These are phyloP conservation scores for Toxotes jaculatrix DNA, from an alignment of 2,113 vertebrate genomes.

Conservation along the genomic window DNA sequence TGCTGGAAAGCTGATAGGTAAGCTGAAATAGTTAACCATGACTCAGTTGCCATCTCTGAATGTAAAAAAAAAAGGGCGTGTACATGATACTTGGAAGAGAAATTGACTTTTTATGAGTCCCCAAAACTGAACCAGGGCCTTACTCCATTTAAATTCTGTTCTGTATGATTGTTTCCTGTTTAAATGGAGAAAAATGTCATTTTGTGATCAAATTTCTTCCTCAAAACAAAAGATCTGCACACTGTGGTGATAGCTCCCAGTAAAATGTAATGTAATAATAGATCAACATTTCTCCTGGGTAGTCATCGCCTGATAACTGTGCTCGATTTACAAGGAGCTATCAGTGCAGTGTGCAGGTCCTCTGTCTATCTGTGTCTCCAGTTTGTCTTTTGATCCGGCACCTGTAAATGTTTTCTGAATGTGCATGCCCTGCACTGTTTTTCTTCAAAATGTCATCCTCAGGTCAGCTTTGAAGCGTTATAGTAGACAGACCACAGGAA, in stretches of 20 bases:
- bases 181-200: not conserved
- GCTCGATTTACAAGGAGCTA: not conserved
- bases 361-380: too few species aligned
- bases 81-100: not conserved
- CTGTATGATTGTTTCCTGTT: not conserved
- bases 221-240: not conserved
- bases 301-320: not conserved
- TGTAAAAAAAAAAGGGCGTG: conserved; percentile 25
- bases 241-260: not conserved
- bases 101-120: not conserved
- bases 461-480: not conserved
- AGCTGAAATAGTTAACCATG: conserved; percentile 12
- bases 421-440: too few species aligned
- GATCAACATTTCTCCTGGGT: not conserved
- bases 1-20: not conserved
- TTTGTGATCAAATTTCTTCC: not conserved
- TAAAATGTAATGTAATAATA: not conserved
- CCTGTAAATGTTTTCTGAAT: too few species aligned
- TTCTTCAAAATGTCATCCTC: not conserved
- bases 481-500: too few species aligned
- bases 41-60: conserved; percentile 7
- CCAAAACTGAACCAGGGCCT: not conserved
- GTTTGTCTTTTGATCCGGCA: too few species aligned
- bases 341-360: not conserved
- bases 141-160: not conserved